Percentiles rank a stretch among this genome's conserved stretches.
Evolutionary conservation across 2,113 vertebrate species (phyloP).

Genomic region (Eudorcas thomsonii): DNA sequence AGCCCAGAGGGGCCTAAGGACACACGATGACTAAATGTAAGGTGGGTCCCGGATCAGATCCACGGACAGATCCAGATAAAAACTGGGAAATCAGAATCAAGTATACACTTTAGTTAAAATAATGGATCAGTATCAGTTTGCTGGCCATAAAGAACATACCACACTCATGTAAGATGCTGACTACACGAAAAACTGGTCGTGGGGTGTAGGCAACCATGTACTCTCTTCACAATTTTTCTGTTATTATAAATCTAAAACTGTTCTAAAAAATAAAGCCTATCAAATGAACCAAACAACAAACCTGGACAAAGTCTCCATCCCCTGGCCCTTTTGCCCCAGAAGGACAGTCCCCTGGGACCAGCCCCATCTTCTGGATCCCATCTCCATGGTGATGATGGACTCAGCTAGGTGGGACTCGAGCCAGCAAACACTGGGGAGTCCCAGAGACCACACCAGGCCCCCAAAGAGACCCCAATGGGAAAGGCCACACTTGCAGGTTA

Average conservation of each 20-base stretch:
- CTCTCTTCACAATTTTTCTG: background rate
- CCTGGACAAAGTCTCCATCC: background rate
- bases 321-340: background rate
- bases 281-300: too few relatives aligned
- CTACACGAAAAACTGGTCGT: background rate
- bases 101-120: rapidly evolving
- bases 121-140: rapidly evolving
- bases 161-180: rapidly evolving
- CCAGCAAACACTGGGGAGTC: background rate
- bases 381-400: background rate
- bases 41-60: background rate
- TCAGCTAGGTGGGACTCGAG: too few relatives aligned
- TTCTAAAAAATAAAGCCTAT: background rate
- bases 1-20: background rate
- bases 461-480: rapidly evolving
- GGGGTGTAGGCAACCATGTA: rapidly evolving
- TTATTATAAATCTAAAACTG: background rate
- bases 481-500: background rate
- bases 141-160: rapidly evolving
- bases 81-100: background rate
- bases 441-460: background rate
- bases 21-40: rapidly evolving
- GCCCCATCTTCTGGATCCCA: background rate
- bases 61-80: too few relatives aligned
- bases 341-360: background rate